Percentiles rank a stretch among this genome's conserved stretches.
phyloP scores from a whole-genome alignment of 2,113 vertebrate genomes.

The Eurypyga helias region DNA sequence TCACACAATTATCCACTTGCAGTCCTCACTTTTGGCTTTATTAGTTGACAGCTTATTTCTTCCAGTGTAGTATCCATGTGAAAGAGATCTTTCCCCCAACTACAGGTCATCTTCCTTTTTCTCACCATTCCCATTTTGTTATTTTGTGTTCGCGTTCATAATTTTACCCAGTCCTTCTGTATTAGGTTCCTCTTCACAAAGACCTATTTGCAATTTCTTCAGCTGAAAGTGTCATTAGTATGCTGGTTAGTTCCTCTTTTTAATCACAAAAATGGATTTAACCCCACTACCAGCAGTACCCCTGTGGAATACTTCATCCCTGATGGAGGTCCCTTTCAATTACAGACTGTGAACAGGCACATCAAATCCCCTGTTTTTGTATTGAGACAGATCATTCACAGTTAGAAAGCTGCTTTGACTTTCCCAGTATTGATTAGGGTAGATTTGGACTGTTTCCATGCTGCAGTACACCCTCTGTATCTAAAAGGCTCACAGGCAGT shows the following conservation, averaged over 20 bases:
- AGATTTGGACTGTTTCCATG: not conserved
- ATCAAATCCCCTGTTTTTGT: not conserved
- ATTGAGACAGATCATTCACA: not conserved
- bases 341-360: not conserved
- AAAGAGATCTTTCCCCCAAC: not conserved
- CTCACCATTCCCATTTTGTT: not conserved
- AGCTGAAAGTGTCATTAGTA: not conserved
- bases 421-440: not conserved
- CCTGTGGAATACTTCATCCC: not conserved
- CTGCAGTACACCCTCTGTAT: not conserved
- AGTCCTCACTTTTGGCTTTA: not conserved
- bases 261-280: constrained; percentile 22
- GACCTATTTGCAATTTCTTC: not conserved
- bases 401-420: constrained; percentile 2
- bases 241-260: not conserved
- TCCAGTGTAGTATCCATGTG: not conserved
- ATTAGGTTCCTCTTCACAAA: not conserved
- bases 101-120: not conserved
- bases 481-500: not conserved
- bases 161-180: not conserved
- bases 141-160: not conserved
- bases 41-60: not conserved
- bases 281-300: not conserved
- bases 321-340: not conserved
- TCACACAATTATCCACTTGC: not conserved